Conservation (phyloP, 2,888 invertebrate genomes). For the Elmis aenea region DNA sequence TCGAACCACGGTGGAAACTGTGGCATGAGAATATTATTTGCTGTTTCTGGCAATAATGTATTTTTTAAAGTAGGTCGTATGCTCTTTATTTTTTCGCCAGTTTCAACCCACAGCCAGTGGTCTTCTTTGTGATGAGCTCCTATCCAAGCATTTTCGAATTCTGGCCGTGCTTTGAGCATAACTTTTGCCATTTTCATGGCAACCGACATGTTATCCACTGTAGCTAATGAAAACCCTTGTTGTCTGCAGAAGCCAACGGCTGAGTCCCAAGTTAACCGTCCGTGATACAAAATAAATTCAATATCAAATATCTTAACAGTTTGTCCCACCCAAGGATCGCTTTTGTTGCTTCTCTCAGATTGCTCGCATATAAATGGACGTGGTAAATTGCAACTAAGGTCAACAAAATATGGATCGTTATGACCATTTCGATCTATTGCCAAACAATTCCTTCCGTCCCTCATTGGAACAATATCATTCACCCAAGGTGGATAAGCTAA, state of each 20-base stretch:
- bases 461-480: constrained; percentile 21
- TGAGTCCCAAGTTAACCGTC: constrained; percentile 48
- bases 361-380: constrained; percentile 43
- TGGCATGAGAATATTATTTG: constrained; percentile 29
- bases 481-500: constrained; percentile 31
- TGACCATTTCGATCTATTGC: constrained; percentile 50
- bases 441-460: constrained; percentile 48
- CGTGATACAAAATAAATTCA: constrained; percentile 42
- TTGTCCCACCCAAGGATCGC: neutral
- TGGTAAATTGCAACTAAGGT: constrained; percentile 50
- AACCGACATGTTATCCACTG: constrained; percentile 46
- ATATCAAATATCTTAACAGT: neutral
- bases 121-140: constrained; percentile 30
- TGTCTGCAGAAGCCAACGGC: constrained; percentile 50
- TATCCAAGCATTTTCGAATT: constrained; percentile 34
- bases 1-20: constrained; percentile 25
- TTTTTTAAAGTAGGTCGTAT: constrained; percentile 17
- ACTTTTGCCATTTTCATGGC: constrained; percentile 45
- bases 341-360: neutral
- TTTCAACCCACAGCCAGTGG: constrained; percentile 32
- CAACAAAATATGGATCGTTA: constrained; percentile 51
- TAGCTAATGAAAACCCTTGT: constrained; percentile 48
- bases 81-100: constrained; percentile 26
- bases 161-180: constrained; percentile 48
- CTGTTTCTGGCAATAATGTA: neutral